A percentile compares a stretch with the other conserved stretches of the same genome.
phyloP scores from a whole-genome alignment of 2,888 invertebrate genomes.

The Drosophila paracracens region DNA sequence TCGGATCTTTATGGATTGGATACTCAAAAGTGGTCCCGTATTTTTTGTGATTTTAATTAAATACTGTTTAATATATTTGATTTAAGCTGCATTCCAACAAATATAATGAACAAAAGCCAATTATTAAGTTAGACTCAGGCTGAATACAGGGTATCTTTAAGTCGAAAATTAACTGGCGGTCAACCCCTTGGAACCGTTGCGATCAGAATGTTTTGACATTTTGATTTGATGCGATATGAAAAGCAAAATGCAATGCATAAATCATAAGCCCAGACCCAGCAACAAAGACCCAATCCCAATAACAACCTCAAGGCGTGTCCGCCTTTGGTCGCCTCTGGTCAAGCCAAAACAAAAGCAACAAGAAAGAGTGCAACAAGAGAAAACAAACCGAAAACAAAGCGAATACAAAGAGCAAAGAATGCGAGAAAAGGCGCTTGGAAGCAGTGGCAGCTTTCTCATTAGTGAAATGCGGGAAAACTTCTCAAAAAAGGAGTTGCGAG shows the following conservation, averaged over 20 bases:
- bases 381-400: conserved; percentile 4
- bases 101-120: not conserved
- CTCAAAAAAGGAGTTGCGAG: not conserved
- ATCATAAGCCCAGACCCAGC: conserved; percentile 27
- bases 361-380: not conserved
- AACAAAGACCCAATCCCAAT: not conserved
- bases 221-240: conserved; percentile 53
- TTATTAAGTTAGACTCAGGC: too few relatives aligned
- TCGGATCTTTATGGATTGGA: not conserved
- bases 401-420: not conserved
- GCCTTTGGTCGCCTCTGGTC: conserved; percentile 34
- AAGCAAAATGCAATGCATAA: conserved; percentile 36
- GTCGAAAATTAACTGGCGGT: conserved; percentile 1
- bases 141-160: conserved; percentile 18
- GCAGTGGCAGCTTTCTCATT: conserved; percentile 21
- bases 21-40: not conserved
- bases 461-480: conserved; percentile 23
- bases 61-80: not conserved
- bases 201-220: conserved; percentile 64
- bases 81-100: not conserved
- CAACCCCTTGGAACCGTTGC: conserved; percentile 31
- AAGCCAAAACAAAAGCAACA: conserved; percentile 40
- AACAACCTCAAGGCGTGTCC: conserved; percentile 44
- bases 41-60: not conserved
- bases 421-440: conserved; percentile 9